Percentiles rank a stretch among this genome's conserved stretches.
These are phyloP conservation scores for Lordiphosa andalusiaca DNA, from an alignment of 2,888 invertebrate species.

Conservation along the genomic window DNA sequence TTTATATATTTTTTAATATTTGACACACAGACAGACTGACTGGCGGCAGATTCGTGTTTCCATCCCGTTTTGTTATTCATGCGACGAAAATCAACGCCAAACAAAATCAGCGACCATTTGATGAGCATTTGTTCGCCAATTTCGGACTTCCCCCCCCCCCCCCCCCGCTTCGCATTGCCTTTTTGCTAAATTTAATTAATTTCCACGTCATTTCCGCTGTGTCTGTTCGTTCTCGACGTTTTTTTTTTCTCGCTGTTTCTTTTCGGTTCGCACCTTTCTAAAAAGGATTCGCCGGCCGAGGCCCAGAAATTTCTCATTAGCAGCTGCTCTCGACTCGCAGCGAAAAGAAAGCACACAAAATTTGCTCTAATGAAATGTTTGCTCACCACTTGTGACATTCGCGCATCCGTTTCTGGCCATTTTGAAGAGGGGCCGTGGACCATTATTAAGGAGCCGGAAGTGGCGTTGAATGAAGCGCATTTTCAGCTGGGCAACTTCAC, in stretches of 20 bases:
- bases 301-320: slow-evolving; percentile 65
- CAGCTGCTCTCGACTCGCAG: slow-evolving; percentile 37
- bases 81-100: slow-evolving; percentile 47
- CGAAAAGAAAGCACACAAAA: slow-evolving; percentile 45
- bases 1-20: slow-evolving; percentile 67
- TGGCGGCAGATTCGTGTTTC: slow-evolving; percentile 10
- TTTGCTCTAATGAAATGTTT: slow-evolving; percentile 72
- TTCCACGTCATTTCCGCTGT: slow-evolving; percentile 61
- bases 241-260: neutral
- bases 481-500: slow-evolving; percentile 47
- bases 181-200: slow-evolving; percentile 68
- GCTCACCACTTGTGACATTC: slow-evolving; percentile 71
- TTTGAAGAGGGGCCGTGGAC: slow-evolving; percentile 24
- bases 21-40: slow-evolving; percentile 26
- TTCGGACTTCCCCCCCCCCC: slow-evolving; percentile 15
- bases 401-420: slow-evolving; percentile 53
- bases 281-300: slow-evolving; percentile 56
- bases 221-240: slow-evolving; percentile 10
- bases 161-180: slow-evolving; percentile 1
- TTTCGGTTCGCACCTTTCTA: slow-evolving; percentile 39
- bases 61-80: slow-evolving; percentile 34
- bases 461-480: slow-evolving; percentile 45
- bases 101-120: slow-evolving; percentile 61
- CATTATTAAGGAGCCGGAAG: slow-evolving; percentile 45
- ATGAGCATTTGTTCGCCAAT: slow-evolving; percentile 48